phyloP scores from a whole-genome alignment of 2,888 invertebrate genomes.

The Zootermopsis nevadensis region DNA sequence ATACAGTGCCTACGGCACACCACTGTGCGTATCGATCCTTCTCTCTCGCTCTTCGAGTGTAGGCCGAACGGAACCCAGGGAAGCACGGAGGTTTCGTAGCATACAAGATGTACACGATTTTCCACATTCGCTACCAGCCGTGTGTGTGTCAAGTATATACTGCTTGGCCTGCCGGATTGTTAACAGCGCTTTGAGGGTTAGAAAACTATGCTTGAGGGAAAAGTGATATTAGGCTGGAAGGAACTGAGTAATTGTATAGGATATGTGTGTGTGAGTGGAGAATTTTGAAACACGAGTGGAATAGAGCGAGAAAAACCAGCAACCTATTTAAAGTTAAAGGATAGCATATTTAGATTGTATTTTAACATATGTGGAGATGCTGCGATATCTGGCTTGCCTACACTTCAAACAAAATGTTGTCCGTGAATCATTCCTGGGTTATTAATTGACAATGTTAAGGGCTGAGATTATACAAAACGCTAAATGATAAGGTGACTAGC shows the following conservation, averaged over 20 bases:
- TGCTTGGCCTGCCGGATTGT: neutral
- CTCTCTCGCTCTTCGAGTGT: neutral
- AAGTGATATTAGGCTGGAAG: neutral
- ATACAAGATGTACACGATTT: neutral
- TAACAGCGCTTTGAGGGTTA: neutral
- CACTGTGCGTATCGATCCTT: neutral
- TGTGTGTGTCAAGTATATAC: neutral
- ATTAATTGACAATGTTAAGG: too few relatives aligned
- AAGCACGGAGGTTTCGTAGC: neutral
- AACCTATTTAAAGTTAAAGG: too few relatives aligned
- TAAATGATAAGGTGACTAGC: too few relatives aligned
- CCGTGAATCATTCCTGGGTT: too few relatives aligned
- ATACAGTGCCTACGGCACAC: conserved; percentile 6
- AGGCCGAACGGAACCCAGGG: conserved; percentile 7
- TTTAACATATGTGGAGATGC: too few relatives aligned
- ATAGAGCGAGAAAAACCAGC: neutral
- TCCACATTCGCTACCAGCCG: neutral
- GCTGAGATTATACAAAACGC: too few relatives aligned
- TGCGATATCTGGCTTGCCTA: too few relatives aligned
- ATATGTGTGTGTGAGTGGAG: neutral
- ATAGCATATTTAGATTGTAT: too few relatives aligned
- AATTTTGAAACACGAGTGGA: neutral
- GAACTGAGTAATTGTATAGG: neutral
- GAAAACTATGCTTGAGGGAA: neutral
- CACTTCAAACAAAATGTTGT: too few relatives aligned